A percentile compares a stretch with the other conserved stretches of the same genome.
phyloP scores from a whole-genome alignment of 2,888 invertebrate genomes.

The Hyppa rectilinea region DNA sequence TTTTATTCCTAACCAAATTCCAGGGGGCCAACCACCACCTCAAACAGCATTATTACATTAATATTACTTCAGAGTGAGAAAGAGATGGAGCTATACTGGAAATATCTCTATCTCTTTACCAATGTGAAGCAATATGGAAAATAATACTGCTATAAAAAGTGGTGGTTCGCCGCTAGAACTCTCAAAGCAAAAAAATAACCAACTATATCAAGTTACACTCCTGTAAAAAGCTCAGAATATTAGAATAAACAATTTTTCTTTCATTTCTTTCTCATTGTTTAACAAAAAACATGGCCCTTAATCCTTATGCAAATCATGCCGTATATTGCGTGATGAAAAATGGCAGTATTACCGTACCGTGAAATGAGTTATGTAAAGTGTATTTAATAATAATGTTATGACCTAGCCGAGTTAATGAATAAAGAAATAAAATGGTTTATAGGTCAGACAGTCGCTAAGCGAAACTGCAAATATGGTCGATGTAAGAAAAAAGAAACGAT shows the following conservation, averaged over 20 bases:
- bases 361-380: slow-evolving; percentile 37
- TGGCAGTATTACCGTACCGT: slow-evolving; percentile 16
- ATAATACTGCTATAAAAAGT: too few species aligned
- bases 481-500: not conserved
- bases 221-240: not conserved
- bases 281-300: not conserved
- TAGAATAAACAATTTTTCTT: not conserved
- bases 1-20: too few species aligned
- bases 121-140: too few species aligned
- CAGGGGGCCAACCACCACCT: too few species aligned
- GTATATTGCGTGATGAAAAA: slow-evolving; percentile 36
- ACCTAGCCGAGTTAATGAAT: slow-evolving; percentile 20
- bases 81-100: too few species aligned
- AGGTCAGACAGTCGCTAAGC: slow-evolving; percentile 4
- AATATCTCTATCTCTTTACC: too few species aligned
- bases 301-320: slow-evolving; percentile 24
- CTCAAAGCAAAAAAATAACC: not conserved
- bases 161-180: too few species aligned
- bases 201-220: not conserved
- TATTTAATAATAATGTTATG: slow-evolving; percentile 35
- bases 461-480: not conserved
- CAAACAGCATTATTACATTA: too few species aligned
- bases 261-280: not conserved
- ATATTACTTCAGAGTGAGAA: too few species aligned
- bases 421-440: not conserved